phyloP scores from a whole-genome alignment of 1,140 invertebrate species.

The Aphelenchoides besseyi region DNA sequence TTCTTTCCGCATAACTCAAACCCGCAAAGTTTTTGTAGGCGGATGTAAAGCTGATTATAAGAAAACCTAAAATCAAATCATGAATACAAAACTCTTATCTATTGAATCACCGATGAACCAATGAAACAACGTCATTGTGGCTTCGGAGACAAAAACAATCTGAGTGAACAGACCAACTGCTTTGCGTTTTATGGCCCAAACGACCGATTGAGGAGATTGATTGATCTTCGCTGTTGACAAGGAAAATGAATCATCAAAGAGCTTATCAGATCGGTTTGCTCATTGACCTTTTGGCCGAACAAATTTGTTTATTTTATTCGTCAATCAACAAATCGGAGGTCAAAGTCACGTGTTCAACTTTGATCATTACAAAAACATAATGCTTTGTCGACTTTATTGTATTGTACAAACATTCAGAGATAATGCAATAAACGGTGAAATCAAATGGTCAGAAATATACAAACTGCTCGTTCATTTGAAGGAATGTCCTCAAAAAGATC shows the following conservation, averaged over 20 bases:
- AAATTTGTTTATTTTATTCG: too few relatives aligned
- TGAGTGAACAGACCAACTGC: background rate
- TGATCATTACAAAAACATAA: background rate
- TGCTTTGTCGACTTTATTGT: background rate
- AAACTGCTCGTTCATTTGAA: background rate
- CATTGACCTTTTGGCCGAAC: too few relatives aligned
- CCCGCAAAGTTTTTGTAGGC: background rate
- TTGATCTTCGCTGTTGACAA: too few relatives aligned
- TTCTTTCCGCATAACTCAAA: background rate
- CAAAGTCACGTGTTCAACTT: too few relatives aligned
- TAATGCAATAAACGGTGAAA: background rate
- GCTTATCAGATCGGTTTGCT: too few relatives aligned
- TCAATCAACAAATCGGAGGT: too few relatives aligned
- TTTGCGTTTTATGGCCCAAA: background rate
- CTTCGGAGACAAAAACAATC: background rate
- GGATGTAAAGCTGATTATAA: background rate
- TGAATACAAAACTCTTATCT: background rate
- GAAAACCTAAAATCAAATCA: background rate
- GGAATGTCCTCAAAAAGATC: background rate
- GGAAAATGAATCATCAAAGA: too few relatives aligned
- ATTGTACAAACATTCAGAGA: background rate
- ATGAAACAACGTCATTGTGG: background rate
- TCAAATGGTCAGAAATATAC: background rate
- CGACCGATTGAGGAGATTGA: background rate
- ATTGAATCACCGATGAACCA: background rate